Evolutionary conservation across 2,113 vertebrate species (phyloP).

Genomic region (Psilopogon haemacephalus): DNA sequence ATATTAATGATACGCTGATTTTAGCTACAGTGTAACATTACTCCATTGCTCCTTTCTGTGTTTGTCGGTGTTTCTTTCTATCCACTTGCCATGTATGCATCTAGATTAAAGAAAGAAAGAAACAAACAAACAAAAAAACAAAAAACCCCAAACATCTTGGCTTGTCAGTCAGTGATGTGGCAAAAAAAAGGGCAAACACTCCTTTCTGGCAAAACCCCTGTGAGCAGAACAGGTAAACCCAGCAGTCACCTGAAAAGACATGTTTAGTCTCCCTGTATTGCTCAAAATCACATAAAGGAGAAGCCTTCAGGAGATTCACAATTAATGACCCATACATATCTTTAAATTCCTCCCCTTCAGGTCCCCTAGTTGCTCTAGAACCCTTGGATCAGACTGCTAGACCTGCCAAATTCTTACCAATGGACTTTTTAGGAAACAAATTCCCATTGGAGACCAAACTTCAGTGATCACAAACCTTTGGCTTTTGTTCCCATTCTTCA

Average conservation of each 20-base stretch:
- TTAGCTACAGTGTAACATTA: not conserved
- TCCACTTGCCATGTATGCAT: too few species aligned
- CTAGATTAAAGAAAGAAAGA: too few species aligned
- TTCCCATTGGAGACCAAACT: not conserved
- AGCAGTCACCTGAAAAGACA: not conserved
- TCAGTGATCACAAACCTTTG: not conserved
- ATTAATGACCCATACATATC: not conserved
- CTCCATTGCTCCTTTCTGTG: not conserved
- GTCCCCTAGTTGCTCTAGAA: not conserved
- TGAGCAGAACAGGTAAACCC: not conserved
- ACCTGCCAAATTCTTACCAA: not conserved
- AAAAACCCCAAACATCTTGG: too few species aligned
- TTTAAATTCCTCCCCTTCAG: not conserved
- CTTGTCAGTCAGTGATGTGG: not conserved
- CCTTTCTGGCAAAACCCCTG: not conserved
- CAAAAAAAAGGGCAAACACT: not conserved
- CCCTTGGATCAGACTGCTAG: not conserved
- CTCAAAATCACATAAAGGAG: not conserved
- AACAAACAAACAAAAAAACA: too few species aligned
- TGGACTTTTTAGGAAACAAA: not conserved
- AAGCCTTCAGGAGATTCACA: not conserved
- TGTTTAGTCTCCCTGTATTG: fast-evolving
- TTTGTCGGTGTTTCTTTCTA: not conserved
- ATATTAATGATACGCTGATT: not conserved
- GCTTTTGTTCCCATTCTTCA: not conserved